These are phyloP conservation scores for Abramis brama DNA, from an alignment of 2,113 vertebrate species.

Conservation along the genomic window DNA sequence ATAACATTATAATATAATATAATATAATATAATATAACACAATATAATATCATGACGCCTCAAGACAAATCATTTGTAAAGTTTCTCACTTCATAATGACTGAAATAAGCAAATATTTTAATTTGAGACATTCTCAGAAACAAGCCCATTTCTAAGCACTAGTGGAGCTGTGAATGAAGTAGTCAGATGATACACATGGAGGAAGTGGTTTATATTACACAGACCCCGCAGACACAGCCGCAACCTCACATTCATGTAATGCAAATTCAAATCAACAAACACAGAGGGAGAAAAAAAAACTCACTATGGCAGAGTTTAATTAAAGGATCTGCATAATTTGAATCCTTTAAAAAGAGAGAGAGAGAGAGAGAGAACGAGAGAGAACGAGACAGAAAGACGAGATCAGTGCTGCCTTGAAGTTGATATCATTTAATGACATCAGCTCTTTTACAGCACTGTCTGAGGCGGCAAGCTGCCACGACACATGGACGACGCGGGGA, in stretches of 20 bases:
- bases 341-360: constrained; percentile 40
- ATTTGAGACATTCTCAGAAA: constrained; percentile 35
- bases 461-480: constrained; percentile 45
- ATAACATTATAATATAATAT: too few relatives aligned
- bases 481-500: constrained; percentile 52
- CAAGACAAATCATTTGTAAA: neutral
- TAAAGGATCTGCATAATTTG: constrained; percentile 67
- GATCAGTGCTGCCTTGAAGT: constrained; percentile 65
- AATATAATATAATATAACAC: too few relatives aligned
- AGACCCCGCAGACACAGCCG: constrained; percentile 46
- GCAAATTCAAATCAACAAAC: constrained; percentile 56
- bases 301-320: constrained; percentile 63
- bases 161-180: constrained; percentile 31
- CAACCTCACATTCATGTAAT: constrained; percentile 52
- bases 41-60: neutral
- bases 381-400: constrained; percentile 51
- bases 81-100: neutral
- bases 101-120: constrained; percentile 3
- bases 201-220: constrained; percentile 50
- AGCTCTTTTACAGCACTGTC: constrained; percentile 60
- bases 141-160: constrained; percentile 42
- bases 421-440: constrained; percentile 70
- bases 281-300: constrained; percentile 54
- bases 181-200: constrained; percentile 48
- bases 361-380: constrained; percentile 19